A percentile compares a stretch with the other conserved stretches of the same genome.
phyloP scores from a whole-genome alignment of 2,888 invertebrate species.

The Dasypogon diadema region DNA sequence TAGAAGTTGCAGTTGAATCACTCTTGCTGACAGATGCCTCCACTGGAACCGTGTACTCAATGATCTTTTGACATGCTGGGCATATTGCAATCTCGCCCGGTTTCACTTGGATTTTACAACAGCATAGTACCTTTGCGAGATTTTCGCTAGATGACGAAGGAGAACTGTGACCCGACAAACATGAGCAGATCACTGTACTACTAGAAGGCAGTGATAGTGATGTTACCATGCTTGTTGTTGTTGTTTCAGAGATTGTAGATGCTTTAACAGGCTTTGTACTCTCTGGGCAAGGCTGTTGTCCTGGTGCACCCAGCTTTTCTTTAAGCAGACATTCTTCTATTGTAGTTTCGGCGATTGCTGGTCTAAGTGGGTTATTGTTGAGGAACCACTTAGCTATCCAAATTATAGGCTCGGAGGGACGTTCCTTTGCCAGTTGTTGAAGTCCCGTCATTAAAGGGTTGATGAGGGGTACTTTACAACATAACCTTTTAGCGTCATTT shows the following conservation, averaged over 20 bases:
- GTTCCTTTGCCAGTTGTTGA: background rate
- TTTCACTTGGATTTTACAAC: constrained; percentile 22
- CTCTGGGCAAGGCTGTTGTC: background rate
- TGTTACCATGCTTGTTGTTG: background rate
- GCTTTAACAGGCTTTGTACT: background rate
- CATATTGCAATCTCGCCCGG: constrained; percentile 13
- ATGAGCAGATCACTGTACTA: background rate
- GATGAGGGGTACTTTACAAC: constrained; percentile 6
- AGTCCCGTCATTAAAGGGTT: constrained; percentile 8
- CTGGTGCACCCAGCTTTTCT: background rate
- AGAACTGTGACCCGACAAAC: background rate
- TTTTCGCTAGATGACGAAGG: background rate
- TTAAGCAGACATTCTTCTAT: background rate
- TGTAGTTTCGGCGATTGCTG: background rate
- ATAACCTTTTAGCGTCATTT: background rate
- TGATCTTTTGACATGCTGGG: constrained; percentile 21
- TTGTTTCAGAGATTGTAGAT: background rate
- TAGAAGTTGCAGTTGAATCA: background rate
- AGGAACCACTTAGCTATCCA: constrained; percentile 12
- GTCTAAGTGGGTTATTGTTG: constrained; percentile 12
- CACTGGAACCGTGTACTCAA: constrained; percentile 22
- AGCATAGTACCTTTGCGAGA: constrained; percentile 7
- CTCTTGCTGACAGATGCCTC: background rate
- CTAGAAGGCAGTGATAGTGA: background rate
- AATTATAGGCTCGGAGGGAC: background rate